phyloP scores from a whole-genome alignment of 1,140 invertebrate genomes.

The Teleogryllus occipitalis region DNA sequence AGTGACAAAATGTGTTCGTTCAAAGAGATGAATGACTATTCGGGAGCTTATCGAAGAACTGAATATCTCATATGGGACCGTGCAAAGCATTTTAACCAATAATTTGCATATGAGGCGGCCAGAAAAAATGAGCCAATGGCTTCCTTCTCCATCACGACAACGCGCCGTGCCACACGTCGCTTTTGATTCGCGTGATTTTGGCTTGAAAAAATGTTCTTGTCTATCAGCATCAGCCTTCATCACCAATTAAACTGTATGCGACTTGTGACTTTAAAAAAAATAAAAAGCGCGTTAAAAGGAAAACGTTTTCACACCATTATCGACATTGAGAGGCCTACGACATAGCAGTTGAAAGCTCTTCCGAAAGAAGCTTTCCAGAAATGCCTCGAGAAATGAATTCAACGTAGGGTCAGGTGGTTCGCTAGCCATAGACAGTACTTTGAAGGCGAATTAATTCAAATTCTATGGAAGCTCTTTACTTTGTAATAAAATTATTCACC shows the following conservation, averaged over 20 bases:
- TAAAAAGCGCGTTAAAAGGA: too few relatives aligned
- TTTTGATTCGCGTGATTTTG: too few relatives aligned
- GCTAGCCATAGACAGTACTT: too few relatives aligned
- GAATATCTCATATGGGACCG: neutral
- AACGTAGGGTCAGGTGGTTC: neutral
- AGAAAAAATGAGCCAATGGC: too few relatives aligned
- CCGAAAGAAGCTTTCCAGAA: neutral
- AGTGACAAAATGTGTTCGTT: neutral
- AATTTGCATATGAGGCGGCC: neutral
- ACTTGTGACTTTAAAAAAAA: too few relatives aligned
- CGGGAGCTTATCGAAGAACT: neutral
- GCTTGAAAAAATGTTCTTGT: too few relatives aligned
- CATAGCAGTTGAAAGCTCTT: neutral
- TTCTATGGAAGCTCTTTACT: neutral
- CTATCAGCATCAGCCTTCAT: too few relatives aligned
- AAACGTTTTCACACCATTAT: neutral
- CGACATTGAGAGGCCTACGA: neutral
- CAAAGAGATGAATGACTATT: neutral
- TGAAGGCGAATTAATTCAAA: neutral
- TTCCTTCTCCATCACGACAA: too few relatives aligned
- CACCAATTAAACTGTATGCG: too few relatives aligned
- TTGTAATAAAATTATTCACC: constrained; percentile 25
- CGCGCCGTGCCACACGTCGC: too few relatives aligned
- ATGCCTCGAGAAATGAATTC: neutral
- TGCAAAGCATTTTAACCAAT: neutral